A percentile compares a stretch with the other conserved stretches of the same genome.
phyloP scores from a whole-genome alignment of 1,140 invertebrate species.

The Macrobrachium rosenbergii region DNA sequence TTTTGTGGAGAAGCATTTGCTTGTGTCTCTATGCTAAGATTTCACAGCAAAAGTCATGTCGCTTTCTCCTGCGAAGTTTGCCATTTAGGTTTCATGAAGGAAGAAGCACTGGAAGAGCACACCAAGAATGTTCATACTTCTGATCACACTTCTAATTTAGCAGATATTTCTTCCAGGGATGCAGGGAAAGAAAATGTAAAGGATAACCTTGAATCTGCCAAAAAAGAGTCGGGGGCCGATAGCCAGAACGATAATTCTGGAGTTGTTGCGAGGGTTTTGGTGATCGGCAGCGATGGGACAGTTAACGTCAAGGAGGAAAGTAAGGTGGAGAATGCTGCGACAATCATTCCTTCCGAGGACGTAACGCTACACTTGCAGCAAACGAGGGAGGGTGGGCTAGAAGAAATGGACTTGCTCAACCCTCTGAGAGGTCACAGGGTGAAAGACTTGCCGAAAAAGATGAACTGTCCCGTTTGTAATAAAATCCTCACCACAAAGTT shows the following conservation, averaged over 20 bases:
- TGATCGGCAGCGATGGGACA: constrained; percentile 46
- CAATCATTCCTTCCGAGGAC: constrained; percentile 24
- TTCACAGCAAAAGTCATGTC: constrained; percentile 56
- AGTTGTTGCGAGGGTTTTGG: constrained; percentile 42
- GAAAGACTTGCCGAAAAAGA: constrained; percentile 60
- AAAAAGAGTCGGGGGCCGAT: background rate
- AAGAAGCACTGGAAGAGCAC: constrained; percentile 59
- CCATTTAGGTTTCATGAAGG: constrained; percentile 64
- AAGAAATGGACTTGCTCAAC: constrained; percentile 51
- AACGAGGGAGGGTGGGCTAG: constrained; percentile 40
- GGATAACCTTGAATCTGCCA: background rate
- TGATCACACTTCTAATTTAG: constrained; percentile 33
- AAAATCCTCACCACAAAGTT: constrained; percentile 64
- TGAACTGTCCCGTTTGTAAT: constrained; percentile 59
- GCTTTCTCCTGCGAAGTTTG: constrained; percentile 61
- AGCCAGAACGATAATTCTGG: background rate
- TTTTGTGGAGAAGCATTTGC: constrained; percentile 64
- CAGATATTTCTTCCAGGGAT: background rate
- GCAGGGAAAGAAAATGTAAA: background rate
- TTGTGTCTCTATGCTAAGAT: constrained; percentile 57
- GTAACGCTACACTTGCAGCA: constrained; percentile 50
- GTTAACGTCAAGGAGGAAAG: constrained; percentile 56
- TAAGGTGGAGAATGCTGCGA: constrained; percentile 1
- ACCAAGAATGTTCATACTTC: constrained; percentile 51
- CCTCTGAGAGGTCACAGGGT: constrained; percentile 57